Percentiles rank a stretch among this genome's conserved stretches.
Conservation (phyloP, 1,140 invertebrate genomes). For the Bombyx mori region DNA sequence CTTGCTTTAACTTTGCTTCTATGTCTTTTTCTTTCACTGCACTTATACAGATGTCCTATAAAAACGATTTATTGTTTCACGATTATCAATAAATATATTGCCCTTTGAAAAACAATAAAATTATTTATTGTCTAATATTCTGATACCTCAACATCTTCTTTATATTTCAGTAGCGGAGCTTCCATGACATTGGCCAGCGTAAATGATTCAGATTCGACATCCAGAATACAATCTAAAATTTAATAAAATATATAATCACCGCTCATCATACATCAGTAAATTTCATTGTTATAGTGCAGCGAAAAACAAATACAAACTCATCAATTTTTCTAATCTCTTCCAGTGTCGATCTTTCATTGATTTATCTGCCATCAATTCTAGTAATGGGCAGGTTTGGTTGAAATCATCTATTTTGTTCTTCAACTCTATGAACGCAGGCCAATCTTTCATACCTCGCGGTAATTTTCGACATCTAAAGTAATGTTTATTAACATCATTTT, state of each 20-base stretch:
- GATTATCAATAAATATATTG: not conserved
- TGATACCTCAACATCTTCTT: constrained; percentile 88
- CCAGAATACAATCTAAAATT: constrained; percentile 76
- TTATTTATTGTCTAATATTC: not conserved
- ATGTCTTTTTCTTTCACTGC: constrained; percentile 93
- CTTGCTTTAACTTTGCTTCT: constrained; percentile 88
- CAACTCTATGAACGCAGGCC: constrained; percentile 89
- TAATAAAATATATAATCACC: not conserved
- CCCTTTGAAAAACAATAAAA: not conserved
- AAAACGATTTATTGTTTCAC: constrained; percentile 5
- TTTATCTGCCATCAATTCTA: constrained; percentile 92
- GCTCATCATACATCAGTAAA: not conserved
- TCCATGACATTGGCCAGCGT: constrained; percentile 86
- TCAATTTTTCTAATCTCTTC: constrained; percentile 81
- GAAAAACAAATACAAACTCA: constrained; percentile 37
- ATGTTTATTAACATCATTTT: not conserved
- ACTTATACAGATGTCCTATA: constrained; percentile 89
- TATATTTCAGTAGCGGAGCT: constrained; percentile 85
- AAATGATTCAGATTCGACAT: constrained; percentile 85
- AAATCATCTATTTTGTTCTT: constrained; percentile 94
- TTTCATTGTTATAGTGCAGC: not conserved
- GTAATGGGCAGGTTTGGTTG: constrained; percentile 87
- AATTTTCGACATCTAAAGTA: constrained; percentile 79
- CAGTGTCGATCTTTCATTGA: constrained; percentile 93
- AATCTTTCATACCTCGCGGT: constrained; percentile 87